Evolutionary conservation across 2,888 invertebrate genomes (phyloP), one percentile per base, ranked within the genome.

Genomic region (Aleiodes leptofemur): DNA sequence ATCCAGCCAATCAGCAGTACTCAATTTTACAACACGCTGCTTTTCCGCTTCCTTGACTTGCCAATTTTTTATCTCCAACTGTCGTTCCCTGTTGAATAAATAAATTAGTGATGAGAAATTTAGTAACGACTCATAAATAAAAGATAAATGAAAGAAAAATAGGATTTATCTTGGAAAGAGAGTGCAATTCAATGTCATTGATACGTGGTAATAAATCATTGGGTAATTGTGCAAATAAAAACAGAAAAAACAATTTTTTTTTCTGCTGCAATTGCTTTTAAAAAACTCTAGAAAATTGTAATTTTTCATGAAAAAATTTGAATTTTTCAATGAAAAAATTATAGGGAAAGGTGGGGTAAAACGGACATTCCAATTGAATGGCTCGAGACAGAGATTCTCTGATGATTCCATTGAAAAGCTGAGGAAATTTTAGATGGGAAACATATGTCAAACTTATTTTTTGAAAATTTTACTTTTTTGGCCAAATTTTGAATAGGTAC

Each of bases 1-100:
- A 87, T 98, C 97, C 86, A 96, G 93, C 98, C 98, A 98, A 87
- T 98, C 97, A 23, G 95, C 94, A 0, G 97, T 94, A 14, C 95
- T 96, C 76, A 97, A 89, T 88, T 97, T 97, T 8, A 98, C 96
- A 85, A 94, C 93, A 72, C 96, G 91, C 83, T 96, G 95, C 77
- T 95, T 93, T 90, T 98, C 97, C 0, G 95, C 96, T 89, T 98
- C 97, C 83, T 94, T 94, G 23, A 95, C 94, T 88, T 97, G 96
- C 96, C 96, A 97, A 84, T 95, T 95, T 89, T 97, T 97, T 83
- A 97, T 94, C 84, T 97, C 96, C 78, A 95, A 90, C 90, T 98
- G 98, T 11, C 93, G 93, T 84, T 96, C 95, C 79, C 97, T 93
- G 83, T 50, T 85, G 85, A 79, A 61, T 72, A 75, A 74, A 78